Conservation (phyloP, 2,888 invertebrate genomes). For the Protonemura montana region DNA sequence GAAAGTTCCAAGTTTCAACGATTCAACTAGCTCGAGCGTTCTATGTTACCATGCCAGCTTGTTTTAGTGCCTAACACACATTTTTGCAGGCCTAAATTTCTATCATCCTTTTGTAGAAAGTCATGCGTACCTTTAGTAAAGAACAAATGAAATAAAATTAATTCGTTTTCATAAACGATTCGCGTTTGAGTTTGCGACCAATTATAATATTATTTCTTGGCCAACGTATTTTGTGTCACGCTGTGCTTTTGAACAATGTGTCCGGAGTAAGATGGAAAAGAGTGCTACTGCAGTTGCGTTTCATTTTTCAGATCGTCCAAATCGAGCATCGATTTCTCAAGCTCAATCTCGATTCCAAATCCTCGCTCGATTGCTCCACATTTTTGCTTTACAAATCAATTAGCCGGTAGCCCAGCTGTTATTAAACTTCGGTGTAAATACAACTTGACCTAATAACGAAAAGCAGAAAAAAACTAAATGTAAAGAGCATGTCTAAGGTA, state of each 20-base stretch:
- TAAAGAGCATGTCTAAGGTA: too few species aligned
- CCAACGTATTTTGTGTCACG: not conserved
- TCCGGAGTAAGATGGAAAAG: not conserved
- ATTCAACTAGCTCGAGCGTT: not conserved
- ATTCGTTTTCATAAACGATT: slow-evolving; percentile 5
- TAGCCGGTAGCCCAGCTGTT: not conserved
- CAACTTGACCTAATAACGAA: not conserved
- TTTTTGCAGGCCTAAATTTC: slow-evolving; percentile 21
- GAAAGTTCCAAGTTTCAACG: slow-evolving; percentile 40
- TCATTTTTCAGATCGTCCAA: not conserved
- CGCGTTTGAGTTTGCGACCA: not conserved
- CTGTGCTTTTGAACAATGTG: not conserved
- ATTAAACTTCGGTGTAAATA: not conserved
- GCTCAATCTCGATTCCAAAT: not conserved
- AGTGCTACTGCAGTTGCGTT: not conserved
- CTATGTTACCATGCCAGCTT: not conserved
- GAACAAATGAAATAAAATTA: slow-evolving; percentile 29
- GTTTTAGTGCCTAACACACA: not conserved
- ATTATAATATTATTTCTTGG: not conserved
- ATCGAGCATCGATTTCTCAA: not conserved
- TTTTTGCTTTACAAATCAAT: not conserved
- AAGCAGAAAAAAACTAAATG: not conserved
- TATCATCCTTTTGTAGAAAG: slow-evolving; percentile 27
- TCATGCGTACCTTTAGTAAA: slow-evolving; percentile 31
- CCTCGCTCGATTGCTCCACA: slow-evolving; percentile 1